Evolutionary conservation across 2,113 vertebrate species (phyloP), one percentile per base, ranked within the genome.

Genomic region (Oryzias woworae): DNA sequence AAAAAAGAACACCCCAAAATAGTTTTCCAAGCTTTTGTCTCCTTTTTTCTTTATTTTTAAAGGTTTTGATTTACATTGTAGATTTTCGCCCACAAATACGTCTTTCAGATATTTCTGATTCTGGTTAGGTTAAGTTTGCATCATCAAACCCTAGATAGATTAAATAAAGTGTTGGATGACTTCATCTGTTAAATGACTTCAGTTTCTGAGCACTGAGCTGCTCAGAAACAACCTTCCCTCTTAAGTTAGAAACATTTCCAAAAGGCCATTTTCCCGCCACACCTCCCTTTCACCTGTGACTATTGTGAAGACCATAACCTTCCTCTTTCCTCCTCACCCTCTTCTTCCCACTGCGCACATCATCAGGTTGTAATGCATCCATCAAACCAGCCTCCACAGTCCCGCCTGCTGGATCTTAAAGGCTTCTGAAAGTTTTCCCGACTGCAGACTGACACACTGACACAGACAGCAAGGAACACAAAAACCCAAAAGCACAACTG

Each of bases 361-460:
- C 76, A 71, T 66, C n/a, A 13, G 50, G 14, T 66, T 73, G 62
- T 80, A 83, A 83, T 20, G 20, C 20, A 20, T 86, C 86, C 80
- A 31, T 83, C 75, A 69, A 66, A 44, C 28, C n/a, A 47, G 66
- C 52, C 71, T 65, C 69, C 58, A 1, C 73, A 77, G 66, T 60
- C 66, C 73, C 16, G 64, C 73, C 71, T 42, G 67, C 77, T 75
- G 72, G 64, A 67, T 75, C 51, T 78, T 26, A 53, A 24, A 49
- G 60, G 26, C 18, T 72, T 64, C 66, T 42, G 48, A 59, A 60
- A 66, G 69, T 58, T 59, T 68, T 46, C 47, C 20, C 54, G 1
- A 51, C 15, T 50, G 57, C 47, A 26, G 48, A 56, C 49, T 66
- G 67, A 69, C 53, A 53, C 53, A 53, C 6, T 47, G 69, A 79